Evolutionary conservation across 2,113 vertebrate genomes (phyloP), one percentile per base, ranked within the genome.

Genomic region (Myotis lucifugus): DNA sequence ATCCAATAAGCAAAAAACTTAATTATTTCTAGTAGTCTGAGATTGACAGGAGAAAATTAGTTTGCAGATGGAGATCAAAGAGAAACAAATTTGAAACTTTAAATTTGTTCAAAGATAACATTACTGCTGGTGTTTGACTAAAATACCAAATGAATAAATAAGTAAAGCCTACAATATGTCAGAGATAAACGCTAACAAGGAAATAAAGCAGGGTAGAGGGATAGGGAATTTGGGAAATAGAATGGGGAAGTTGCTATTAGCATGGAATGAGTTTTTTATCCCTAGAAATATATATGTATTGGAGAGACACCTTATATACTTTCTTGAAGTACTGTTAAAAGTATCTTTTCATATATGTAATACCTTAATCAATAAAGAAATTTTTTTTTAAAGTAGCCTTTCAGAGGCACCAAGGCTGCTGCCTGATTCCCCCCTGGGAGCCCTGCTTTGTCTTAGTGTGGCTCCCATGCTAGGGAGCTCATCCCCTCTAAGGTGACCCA

Each of bases 61-160:
- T 88, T 50, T 78, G 7, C 93, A 89, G 59, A 56, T 46, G 52
- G 76, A 81, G 32, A 70, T 54, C 50, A 91, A 94, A 91, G 66
- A 64, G 37, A 83, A 85, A 72, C 84, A 89, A 77, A 81, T 64
- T 19, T 25, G 23, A 50, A 76, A 32, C 56, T 79, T 95, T 42
- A 76, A 50, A 40, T 85, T 64, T 85, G 32, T 92, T 93, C 54
- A 48, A 92, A 85, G 54, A 21, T 78, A 94, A 64, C 25, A 93
- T 77, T 52, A 72, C 21, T 52, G 52, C 5, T 83, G 50, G 34
- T 78, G 50, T 77, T 79, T 95, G 46, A 72, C 67, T 83, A 56
- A 96, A 92, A 81, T 48, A 52, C 13, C 42, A 89, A 93, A 59
- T 8, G 46, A 93, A 81, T 78, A 93, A 69, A 52, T 40, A 95